These are phyloP conservation scores for Andrena haemorrhoa DNA, from an alignment of 2,888 invertebrate genomes.

Conservation along the genomic window DNA sequence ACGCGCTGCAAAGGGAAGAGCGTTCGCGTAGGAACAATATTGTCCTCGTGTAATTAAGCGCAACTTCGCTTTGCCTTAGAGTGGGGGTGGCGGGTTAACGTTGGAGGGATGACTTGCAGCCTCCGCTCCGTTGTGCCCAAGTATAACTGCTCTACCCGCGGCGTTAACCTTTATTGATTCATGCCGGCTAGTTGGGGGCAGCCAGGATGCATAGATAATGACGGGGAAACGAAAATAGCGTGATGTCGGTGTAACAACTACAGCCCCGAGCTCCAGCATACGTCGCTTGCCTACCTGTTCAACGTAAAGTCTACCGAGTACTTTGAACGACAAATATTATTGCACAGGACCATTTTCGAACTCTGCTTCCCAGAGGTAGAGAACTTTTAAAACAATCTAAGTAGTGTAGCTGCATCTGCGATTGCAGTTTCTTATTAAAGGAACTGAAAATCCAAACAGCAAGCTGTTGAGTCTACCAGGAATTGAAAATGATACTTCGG, in stretches of 20 bases:
- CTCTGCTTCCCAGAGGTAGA: not conserved
- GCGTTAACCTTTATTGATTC: slow-evolving; percentile 69
- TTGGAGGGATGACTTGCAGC: slow-evolving; percentile 40
- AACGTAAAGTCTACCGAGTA: not conserved
- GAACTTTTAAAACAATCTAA: no score
- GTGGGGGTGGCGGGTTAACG: slow-evolving; percentile 15
- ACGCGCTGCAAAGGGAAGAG: slow-evolving; percentile 40
- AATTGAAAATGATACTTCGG: no score
- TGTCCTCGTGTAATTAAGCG: slow-evolving; percentile 73
- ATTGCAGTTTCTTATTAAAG: no score
- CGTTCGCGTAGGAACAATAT: slow-evolving; percentile 70
- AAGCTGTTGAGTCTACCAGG: no score
- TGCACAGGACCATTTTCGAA: not conserved
- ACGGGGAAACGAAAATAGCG: slow-evolving; percentile 47
- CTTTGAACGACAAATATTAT: not conserved
- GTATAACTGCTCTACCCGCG: slow-evolving; percentile 46
- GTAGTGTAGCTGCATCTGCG: no score
- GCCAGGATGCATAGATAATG: slow-evolving; percentile 53
- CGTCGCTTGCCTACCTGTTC: not conserved
- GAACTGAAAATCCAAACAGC: no score
- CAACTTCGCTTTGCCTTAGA: slow-evolving; percentile 59
- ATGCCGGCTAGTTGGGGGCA: slow-evolving; percentile 48
- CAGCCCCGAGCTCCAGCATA: not conserved
- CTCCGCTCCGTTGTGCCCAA: slow-evolving; percentile 30
- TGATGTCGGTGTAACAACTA: slow-evolving; percentile 2